phyloP scores from a whole-genome alignment of 64 coral and sea anemone genomes.

The Dendronephthya gigantea region DNA sequence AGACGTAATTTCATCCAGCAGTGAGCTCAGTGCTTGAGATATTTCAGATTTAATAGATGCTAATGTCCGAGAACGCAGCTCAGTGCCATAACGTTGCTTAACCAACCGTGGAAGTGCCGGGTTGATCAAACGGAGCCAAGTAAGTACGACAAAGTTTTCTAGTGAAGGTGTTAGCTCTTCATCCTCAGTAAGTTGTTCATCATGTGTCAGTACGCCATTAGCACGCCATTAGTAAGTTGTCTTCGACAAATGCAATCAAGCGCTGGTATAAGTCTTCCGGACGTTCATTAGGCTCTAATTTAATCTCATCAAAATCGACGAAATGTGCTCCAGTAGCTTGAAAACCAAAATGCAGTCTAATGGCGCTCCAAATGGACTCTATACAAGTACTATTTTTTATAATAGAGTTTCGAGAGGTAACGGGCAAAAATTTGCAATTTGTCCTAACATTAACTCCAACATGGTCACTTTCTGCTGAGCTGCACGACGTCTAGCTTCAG shows the following conservation, averaged over 20 bases:
- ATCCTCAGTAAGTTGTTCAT: not conserved
- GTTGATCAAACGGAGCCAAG: not conserved
- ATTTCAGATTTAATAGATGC: not conserved
- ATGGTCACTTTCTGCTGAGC: conserved; percentile 26
- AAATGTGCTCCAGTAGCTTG: not conserved
- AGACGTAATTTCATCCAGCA: not conserved
- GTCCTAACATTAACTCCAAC: conserved; percentile 22
- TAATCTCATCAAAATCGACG: too few species aligned
- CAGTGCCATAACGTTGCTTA: not conserved
- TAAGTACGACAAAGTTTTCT: not conserved
- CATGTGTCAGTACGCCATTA: not conserved
- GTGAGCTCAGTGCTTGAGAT: not conserved
- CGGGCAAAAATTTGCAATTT: too few species aligned
- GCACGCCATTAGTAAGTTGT: not conserved
- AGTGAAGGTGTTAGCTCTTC: not conserved
- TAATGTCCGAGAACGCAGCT: not conserved
- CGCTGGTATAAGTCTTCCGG: not conserved
- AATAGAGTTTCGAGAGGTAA: not conserved
- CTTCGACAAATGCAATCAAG: not conserved
- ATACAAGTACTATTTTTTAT: not conserved
- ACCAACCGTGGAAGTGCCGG: not conserved
- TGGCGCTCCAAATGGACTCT: not conserved
- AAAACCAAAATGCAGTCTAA: not conserved
- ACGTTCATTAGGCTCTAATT: not conserved
- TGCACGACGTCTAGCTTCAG: not conserved